Evolutionary conservation across 1,140 invertebrate species (phyloP), one percentile per base, ranked within the genome.

Genomic region (Drosophila nebulosa): DNA sequence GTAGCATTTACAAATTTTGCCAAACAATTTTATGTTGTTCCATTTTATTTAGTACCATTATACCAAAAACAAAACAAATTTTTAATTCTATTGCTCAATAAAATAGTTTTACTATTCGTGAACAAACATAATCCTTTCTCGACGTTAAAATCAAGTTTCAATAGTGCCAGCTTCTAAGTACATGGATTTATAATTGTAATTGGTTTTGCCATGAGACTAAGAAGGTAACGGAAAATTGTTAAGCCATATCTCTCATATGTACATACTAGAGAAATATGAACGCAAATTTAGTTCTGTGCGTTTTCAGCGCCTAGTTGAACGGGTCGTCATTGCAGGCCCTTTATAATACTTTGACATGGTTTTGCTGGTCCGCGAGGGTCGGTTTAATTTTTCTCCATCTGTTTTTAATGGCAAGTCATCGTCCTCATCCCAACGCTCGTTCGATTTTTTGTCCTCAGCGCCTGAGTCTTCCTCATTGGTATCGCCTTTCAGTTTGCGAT

Each of bases 261-360:
- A 68, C 74, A 70, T 51, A 56, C 12, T 35, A 74, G 53, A 46
- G 9, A 14, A 55, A 2, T 46, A 9, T 3, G 9, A 21, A 21
- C 16, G 16, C 16, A 21, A 21, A 10, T 46, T 46, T 9, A 35
- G 30, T 56, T 32, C 53, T 56, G 26, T 16, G 30, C 14, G 46
- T 16, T 14, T 10, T 76, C 57, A 84, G 12, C 79, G 83, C 14
- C 84, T 64, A 5, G 83, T 68, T 14, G 83, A 88, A 2, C 83
- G 83, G 12, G 83, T 88, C 6, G 84, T 83, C 83, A 88, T 88
- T 21, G 78, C 65, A 51, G 88, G 89, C 32, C 74, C 75, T 22
- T 90, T 90, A 61, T 90, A 90, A 70, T 90, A 90, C 69, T 90
- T 90, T 5, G 89, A 90, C 68, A 90, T 65, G 1, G 89, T 90